Percentiles rank a stretch among this genome's conserved stretches.
Evolutionary conservation across 2,113 vertebrate species (phyloP).

Genomic region (Nymphicus hollandicus): DNA sequence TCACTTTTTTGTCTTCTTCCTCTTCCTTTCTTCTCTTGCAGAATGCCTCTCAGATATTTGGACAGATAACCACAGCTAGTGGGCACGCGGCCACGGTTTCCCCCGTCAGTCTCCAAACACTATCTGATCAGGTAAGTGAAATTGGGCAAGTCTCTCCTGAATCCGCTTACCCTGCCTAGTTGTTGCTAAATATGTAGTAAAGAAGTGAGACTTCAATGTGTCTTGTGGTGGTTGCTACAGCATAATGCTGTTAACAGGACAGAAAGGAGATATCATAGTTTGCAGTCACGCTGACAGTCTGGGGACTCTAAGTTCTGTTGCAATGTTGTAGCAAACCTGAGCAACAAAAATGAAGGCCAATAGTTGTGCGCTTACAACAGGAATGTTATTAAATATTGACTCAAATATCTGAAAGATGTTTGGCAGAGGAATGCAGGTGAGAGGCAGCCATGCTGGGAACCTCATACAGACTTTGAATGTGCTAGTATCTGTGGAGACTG

Average conservation of each 20-base stretch:
- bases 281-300: background rate
- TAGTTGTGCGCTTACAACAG: background rate
- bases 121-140: background rate
- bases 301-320: background rate
- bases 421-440: background rate
- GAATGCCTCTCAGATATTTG: background rate
- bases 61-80: background rate
- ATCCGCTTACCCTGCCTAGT: background rate
- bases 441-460: background rate
- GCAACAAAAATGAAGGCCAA: background rate
- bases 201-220: background rate
- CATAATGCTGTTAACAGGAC: background rate
- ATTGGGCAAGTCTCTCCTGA: background rate
- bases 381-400: background rate
- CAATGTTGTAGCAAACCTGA: background rate
- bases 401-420: background rate
- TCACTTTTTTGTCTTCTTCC: background rate
- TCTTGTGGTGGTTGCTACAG: background rate
- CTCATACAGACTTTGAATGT: background rate
- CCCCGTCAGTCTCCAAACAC: background rate
- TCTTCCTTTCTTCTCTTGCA: conserved; percentile 24
- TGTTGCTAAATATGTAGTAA: background rate
- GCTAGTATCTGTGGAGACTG: background rate
- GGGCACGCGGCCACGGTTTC: background rate
- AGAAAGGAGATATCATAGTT: background rate